Evolutionary conservation across 2,888 invertebrate genomes (phyloP), one percentile per base, ranked within the genome.

Genomic region (Malacosoma neustria): DNA sequence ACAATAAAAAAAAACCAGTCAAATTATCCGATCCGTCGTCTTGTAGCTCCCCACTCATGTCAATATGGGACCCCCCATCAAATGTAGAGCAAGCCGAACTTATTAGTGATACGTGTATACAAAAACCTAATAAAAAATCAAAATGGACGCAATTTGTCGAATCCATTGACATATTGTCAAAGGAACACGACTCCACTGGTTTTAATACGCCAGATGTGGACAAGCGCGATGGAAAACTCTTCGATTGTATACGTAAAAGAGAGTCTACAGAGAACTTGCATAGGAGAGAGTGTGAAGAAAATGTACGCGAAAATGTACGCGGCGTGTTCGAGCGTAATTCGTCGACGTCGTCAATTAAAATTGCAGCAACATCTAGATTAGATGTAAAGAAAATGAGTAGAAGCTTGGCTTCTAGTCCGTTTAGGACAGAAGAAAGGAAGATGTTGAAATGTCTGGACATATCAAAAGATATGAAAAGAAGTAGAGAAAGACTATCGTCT

Each of bases 81-180:
- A n/a, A n/a, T n/a, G n/a, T n/a, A n/a, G n/a, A n/a, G n/a, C n/a
- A n/a, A n/a, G n/a, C n/a, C n/a, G n/a, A n/a, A n/a, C n/a, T n/a
- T n/a, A n/a, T n/a, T n/a, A n/a, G n/a, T n/a, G n/a, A n/a, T n/a
- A n/a, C n/a, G n/a, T n/a, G n/a, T n/a, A n/a, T n/a, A n/a, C 36
- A 44, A 51, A 46, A 22, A 9, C 30, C 30, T 48, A 52, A 32
- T 41, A 62, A 51, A 49, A 45, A 45, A 14, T 60, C 69, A 0
- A 72, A 64, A 56, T 74, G 73, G 75, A 46, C 67, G 0, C 71
- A 72, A 14, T 75, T 73, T 30, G 59, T 75, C 11, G 76, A 74
- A 11, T 67, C 75, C 0, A 61, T 75, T 3, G 73, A 75, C 7
- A 51, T 57, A 0, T 36, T 65, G 3, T 43, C 68, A 0, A 67